Base-by-base conservation (phyloP, 2,113 vertebrate genomes). In the Ceyx cyanopectus region DNA sequence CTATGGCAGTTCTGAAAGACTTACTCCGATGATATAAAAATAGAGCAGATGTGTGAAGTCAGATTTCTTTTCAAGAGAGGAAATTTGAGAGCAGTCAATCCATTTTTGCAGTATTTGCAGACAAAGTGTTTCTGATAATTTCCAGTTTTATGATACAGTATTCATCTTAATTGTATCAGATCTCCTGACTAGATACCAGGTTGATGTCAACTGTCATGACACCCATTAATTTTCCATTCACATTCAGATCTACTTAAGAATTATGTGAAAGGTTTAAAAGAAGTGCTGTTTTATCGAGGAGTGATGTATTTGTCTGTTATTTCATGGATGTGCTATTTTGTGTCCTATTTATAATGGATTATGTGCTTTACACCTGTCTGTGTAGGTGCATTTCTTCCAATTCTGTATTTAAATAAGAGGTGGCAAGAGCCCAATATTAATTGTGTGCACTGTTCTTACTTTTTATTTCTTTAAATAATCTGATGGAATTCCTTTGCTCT, bases 1-100 rank as follows among this genome's bases (percentile, higher is more conserved):
- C 94, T 93, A 95, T 94, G 90, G 83, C 88, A 94, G 92, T 48
- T 96, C 92, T 93, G 90, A 94, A 96, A 88, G 86, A 92, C 80
- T 95, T 92, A 80, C 94, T 94, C 93, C 75, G 92, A 67, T 0
- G 12, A 78, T 91, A 88, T 32, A 90, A 94, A 96, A 95, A 95
- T 93, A 95, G 93, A 96, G 76, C 82, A 94, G 76, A 86, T 94
- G 87, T 78, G 90, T 93, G 94, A 95, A 95, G 90, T 91, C 80
- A 92, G 91, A 65, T 93, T 91, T 94, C 73, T 81, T 95, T 94
- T 73, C 65, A 81, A 86, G 80, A 78, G 65, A 68, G 40, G 80
- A 93, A 92, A 91, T 50, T 90, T 90, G 48, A 88, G 30, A 81
- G 82, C 66, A 95, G 85, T 86, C 76, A 78, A 40, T 88, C 85